A percentile compares a stretch with the other conserved stretches of the same genome.
phyloP scores from a whole-genome alignment of 2,888 invertebrate genomes.

The Torymus auratus region DNA sequence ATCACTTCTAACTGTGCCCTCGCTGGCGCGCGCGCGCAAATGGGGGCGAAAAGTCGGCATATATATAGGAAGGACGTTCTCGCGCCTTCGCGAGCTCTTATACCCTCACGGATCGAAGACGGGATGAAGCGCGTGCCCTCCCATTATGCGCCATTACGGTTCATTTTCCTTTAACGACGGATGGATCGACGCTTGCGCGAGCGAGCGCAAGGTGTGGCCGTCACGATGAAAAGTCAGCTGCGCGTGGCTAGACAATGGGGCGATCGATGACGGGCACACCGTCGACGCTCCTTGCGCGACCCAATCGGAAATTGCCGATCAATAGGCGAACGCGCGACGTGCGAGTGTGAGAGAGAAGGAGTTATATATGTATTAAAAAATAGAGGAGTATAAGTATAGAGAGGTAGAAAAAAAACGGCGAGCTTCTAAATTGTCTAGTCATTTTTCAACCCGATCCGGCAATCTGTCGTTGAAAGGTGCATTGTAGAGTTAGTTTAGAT shows the following conservation, averaged over 20 bases:
- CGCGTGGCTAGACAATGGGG: slow-evolving; percentile 65
- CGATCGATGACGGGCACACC: slow-evolving; percentile 69
- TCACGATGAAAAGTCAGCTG: slow-evolving; percentile 71
- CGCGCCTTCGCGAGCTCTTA: too few relatives aligned
- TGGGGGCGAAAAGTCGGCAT: slow-evolving; percentile 22
- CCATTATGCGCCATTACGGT: slow-evolving; percentile 71
- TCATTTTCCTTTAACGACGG: slow-evolving; percentile 70
- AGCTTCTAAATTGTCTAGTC: slow-evolving; percentile 66
- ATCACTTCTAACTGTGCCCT: slow-evolving; percentile 29
- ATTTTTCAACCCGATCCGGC: slow-evolving; percentile 60
- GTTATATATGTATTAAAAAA: slow-evolving; percentile 30
- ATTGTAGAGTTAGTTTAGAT: too few relatives aligned
- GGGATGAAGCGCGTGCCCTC: slow-evolving; percentile 55
- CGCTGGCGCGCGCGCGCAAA: neutral
- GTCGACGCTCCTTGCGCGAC: slow-evolving; percentile 61
- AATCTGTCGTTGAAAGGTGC: neutral
- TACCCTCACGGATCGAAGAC: slow-evolving; percentile 10
- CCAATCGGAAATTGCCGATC: slow-evolving; percentile 75
- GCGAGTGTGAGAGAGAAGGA: too few relatives aligned
- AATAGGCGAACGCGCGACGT: slow-evolving; percentile 59
- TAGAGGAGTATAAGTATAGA: too few relatives aligned
- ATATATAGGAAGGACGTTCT: slow-evolving; percentile 14
- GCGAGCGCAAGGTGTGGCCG: slow-evolving; percentile 71
- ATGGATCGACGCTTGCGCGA: slow-evolving; percentile 62
- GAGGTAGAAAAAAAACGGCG: slow-evolving; percentile 63